phyloP scores from a whole-genome alignment of 1,140 invertebrate species.

The Leptonema lineaticorne region DNA sequence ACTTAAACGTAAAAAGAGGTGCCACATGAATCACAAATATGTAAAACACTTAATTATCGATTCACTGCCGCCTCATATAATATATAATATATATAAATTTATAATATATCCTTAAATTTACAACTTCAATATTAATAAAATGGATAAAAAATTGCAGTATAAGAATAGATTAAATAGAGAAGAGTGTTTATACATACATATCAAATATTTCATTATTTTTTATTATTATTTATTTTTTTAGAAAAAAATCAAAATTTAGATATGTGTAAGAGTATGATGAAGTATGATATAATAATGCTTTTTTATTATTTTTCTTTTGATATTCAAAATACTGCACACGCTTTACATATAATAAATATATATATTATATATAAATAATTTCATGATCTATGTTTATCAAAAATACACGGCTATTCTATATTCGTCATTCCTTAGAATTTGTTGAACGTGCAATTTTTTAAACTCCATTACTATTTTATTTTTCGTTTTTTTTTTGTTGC shows the following conservation, averaged over 20 bases:
- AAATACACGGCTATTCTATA: constrained; percentile 40
- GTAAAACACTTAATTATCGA: constrained; percentile 9
- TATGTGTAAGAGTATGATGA: too few species aligned
- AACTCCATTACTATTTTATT: too few species aligned
- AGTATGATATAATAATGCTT: too few species aligned
- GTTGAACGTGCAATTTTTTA: constrained; percentile 32
- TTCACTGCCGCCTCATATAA: constrained; percentile 13
- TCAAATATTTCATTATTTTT: too few species aligned
- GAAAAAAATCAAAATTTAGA: too few species aligned
- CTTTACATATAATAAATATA: constrained; percentile 12
- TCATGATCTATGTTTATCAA: constrained; percentile 40
- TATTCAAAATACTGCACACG: too few species aligned
- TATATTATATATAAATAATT: constrained; percentile 37
- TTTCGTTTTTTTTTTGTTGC: too few species aligned
- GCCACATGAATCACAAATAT: constrained; percentile 11
- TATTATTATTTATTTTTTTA: constrained; percentile 18
- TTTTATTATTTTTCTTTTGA: too few species aligned
- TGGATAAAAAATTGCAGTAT: constrained; percentile 40
- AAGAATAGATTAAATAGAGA: constrained; percentile 41
- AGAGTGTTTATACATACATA: constrained; percentile 28
- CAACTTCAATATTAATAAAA: constrained; percentile 34
- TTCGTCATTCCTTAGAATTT: constrained; percentile 19
- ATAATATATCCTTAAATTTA: constrained; percentile 35
- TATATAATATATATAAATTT: neutral
- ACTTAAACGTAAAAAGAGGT: constrained; percentile 21